Evolutionary conservation across 2,888 invertebrate species (phyloP), one percentile per base, ranked within the genome.

Genomic region (Mythimna lalbum): DNA sequence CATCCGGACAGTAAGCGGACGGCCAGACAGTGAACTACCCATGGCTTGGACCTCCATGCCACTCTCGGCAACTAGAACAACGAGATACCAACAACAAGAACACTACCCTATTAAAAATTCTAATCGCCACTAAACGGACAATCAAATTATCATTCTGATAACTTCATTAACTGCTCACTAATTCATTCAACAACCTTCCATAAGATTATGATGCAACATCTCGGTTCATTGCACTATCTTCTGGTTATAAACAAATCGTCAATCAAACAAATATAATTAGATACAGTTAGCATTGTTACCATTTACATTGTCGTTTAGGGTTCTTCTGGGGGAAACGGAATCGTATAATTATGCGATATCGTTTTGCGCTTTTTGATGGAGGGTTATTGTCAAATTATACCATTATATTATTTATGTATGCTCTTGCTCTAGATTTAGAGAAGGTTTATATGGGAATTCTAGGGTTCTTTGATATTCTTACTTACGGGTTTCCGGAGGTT

Each of bases 141-240:
- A 78, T 76, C 63, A 61, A 76, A 81, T 76, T 78, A 78, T 31
- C 65, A 76, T 77, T 74, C 63, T 19, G 74, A 67, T 52, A 49
- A 61, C 80, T 53, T 27, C 33, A 53, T 53, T 81, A 76, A 67
- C 63, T 76, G 55, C 56, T 36, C 2, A 53, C 31, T 79, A 76
- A 85, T 85, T 69, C 78, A 73, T 63, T 57, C 70, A 56, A 63
- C 71, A 69, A 47, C 78, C 78, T 79, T 79, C 72, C 63, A 52
- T 66, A 36, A 64, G 73, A 65, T 71, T 71, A 90, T 87, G 86
- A 88, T 86, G 86, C 83, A 86, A 89, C 73, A 84, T 63, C 55
- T 73, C 74, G 75, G 85, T 82, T 84, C 83, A 70, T 86, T 87
- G 81, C 86, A 81, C 81, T 81, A 88, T 86, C 81, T 81, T 70